Evolutionary conservation across 1,140 invertebrate genomes (phyloP).

Genomic region (Tribolium madens): DNA sequence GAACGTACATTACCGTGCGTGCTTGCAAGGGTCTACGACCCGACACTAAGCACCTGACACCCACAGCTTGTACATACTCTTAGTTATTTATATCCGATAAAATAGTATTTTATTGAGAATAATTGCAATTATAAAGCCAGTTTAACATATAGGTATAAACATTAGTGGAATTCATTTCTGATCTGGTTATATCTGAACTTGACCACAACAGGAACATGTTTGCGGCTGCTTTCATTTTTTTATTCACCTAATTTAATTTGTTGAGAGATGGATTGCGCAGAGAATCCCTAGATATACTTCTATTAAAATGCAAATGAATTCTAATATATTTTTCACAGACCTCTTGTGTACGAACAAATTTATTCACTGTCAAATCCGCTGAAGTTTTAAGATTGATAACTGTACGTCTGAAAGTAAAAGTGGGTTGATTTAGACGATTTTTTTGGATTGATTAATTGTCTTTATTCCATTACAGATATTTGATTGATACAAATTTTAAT

Average conservation of each 20-base stretch:
- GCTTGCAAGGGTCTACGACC: conserved; percentile 58
- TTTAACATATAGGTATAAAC: conserved; percentile 55
- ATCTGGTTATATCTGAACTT: no score
- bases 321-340: conserved; percentile 17
- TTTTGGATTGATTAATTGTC: conserved; percentile 1
- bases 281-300: conserved; percentile 20
- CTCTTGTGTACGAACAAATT: neutral
- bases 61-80: conserved; percentile 60
- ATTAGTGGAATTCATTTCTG: conserved; percentile 30
- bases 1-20: conserved; percentile 11
- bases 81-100: conserved; percentile 63
- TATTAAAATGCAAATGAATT: conserved; percentile 38
- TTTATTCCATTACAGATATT: no score
- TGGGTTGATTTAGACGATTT: conserved; percentile 4
- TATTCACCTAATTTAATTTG: no score
- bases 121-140: conserved; percentile 61
- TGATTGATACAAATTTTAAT: no score
- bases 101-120: conserved; percentile 63
- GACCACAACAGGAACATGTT: no score
- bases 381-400: conserved; percentile 15
- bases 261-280: no score
- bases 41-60: conserved; percentile 61
- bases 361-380: neutral
- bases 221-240: no score
- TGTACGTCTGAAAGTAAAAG: conserved; percentile 29